These are phyloP conservation scores for Lanius ludovicianus DNA, from an alignment of 2,113 vertebrate species.

Conservation along the genomic window DNA sequence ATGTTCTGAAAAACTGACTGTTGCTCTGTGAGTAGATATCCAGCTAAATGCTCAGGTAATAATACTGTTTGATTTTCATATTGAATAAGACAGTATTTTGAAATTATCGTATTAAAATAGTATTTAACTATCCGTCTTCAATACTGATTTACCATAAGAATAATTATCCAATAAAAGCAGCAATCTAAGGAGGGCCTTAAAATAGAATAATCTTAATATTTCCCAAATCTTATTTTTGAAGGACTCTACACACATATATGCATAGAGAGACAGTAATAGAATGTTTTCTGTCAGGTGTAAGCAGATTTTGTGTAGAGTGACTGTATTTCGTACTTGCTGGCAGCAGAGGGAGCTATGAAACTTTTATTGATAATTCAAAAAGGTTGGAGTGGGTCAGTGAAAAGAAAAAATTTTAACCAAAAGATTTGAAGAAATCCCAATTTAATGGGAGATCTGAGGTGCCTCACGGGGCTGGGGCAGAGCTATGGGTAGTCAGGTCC, in stretches of 20 bases:
- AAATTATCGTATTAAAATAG: background rate
- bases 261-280: background rate
- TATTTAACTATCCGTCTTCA: background rate
- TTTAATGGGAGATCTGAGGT: background rate
- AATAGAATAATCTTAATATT: background rate
- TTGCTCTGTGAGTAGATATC: background rate
- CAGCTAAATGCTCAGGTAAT: background rate
- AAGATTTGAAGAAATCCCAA: too few species aligned
- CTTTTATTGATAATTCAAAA: background rate
- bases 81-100: background rate
- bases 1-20: background rate
- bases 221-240: background rate
- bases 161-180: background rate
- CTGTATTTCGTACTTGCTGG: background rate
- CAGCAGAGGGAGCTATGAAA: constrained; percentile 55
- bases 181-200: background rate
- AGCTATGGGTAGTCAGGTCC: background rate
- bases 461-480: background rate
- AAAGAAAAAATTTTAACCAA: background rate
- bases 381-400: background rate
- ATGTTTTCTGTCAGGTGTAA: background rate
- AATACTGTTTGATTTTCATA: background rate
- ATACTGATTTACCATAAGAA: background rate
- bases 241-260: background rate
- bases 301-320: background rate